Evolutionary conservation across 2,113 vertebrate genomes (phyloP), one percentile per base, ranked within the genome.

Genomic region (Gasterosteus nipponicus): DNA sequence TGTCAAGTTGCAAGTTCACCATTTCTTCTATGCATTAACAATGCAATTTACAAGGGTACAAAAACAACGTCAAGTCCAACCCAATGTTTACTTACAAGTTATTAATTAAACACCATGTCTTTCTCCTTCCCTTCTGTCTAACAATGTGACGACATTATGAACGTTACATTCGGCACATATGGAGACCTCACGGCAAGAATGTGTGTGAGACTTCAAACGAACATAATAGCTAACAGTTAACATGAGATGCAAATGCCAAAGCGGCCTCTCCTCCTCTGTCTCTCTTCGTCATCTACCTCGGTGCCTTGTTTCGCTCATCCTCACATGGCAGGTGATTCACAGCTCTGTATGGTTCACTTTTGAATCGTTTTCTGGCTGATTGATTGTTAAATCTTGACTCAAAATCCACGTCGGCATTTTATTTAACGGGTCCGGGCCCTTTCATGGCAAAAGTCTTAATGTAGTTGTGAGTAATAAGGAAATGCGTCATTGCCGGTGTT

Each of bases 191-290:
- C 68, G 60, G 44, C 57, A 60, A 14, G 16, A 70, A 59, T 47
- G 46, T 60, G 63, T 31, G 59, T 49, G 4, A 18, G 44, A 47
- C 29, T 42, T 39, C 18, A 22, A 58, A 72, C 44, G 57, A 84
- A 58, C 82, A 84, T 89, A 76, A 61, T 29, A 3, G 59, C 69
- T 69, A 81, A 82, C 86, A 86, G 76, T 80, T 81, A 83, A 85
- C 80, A 82, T 57, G 63, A 86, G 66, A 69, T 39, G n/a, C 58
- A 47, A 49, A 84, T 82, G 62, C 70, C 59, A 69, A 71, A 86
- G 76, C 54, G 65, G 75, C 67, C 44, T 81, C 78, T 68, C 49
- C 10, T 42, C 62, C 22, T 35, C 44, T 56, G 19, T 14, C 67
- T 68, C 60, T 38, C 22, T 12, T 3, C 46, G 33, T 38, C 4